Evolutionary conservation across 1,140 invertebrate genomes (phyloP).

Genomic region (Sycophila sp.): DNA sequence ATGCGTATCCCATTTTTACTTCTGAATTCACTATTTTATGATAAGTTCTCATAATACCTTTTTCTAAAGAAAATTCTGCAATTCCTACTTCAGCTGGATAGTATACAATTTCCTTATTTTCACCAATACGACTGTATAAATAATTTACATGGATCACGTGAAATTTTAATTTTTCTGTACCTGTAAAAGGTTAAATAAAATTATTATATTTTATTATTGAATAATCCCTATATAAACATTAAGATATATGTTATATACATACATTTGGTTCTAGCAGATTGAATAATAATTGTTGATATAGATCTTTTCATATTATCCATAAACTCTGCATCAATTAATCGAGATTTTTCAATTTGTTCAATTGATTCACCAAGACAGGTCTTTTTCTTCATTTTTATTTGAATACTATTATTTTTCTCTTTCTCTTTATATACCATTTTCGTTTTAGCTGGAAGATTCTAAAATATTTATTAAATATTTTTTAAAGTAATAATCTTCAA

Average conservation of each 20-base stretch:
- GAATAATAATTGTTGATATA: conserved; percentile 1
- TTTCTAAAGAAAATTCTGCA: conserved; percentile 63
- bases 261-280: conserved; percentile 15
- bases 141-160: conserved; percentile 64
- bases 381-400: background rate
- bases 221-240: background rate
- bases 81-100: conserved; percentile 62
- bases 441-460: background rate
- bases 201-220: background rate
- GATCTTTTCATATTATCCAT: background rate
- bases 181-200: background rate
- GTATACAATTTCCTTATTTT: conserved; percentile 45
- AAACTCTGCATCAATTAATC: background rate
- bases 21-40: conserved; percentile 65
- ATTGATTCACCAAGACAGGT: background rate
- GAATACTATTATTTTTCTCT: background rate
- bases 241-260: background rate
- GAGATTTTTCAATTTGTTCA: background rate
- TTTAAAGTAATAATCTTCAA: background rate
- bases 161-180: conserved; percentile 44
- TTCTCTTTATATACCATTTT: conserved; percentile 17
- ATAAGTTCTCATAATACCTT: conserved; percentile 66
- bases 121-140: conserved; percentile 49
- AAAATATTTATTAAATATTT: background rate
- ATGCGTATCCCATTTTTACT: conserved; percentile 66